These are phyloP conservation scores for Pegoplata infirma DNA, from an alignment of 2,888 invertebrate species.

Conservation along the genomic window DNA sequence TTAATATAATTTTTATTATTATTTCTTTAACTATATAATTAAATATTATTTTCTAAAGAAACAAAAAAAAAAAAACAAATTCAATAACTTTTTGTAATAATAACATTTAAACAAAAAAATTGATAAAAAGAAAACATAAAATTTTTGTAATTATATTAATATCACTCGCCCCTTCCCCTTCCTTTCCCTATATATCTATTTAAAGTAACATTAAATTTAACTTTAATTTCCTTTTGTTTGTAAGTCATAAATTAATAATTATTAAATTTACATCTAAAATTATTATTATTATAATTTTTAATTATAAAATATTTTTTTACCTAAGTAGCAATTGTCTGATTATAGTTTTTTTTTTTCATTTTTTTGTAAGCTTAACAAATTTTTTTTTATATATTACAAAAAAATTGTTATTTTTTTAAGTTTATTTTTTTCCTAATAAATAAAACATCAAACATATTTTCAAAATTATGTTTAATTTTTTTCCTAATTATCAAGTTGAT, in stretches of 20 bases:
- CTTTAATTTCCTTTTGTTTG: constrained; percentile 20
- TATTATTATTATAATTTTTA: constrained; percentile 37
- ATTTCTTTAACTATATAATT: constrained; percentile 47
- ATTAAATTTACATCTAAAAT: constrained; percentile 35
- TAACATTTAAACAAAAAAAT: constrained; percentile 24
- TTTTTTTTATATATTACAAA: constrained; percentile 17
- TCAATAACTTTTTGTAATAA: constrained; percentile 58
- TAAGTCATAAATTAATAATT: constrained; percentile 26
- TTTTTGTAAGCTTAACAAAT: constrained; percentile 37
- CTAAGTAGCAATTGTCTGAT: constrained; percentile 54
- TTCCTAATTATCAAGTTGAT: neutral
- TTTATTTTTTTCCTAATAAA: constrained; percentile 54
- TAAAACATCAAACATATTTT: constrained; percentile 32
- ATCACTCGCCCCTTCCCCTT: constrained; percentile 51
- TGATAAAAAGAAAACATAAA: constrained; percentile 40
- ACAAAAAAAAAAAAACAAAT: too few species aligned
- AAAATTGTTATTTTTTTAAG: constrained; percentile 55
- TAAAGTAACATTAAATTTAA: constrained; percentile 15
- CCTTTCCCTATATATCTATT: too few species aligned
- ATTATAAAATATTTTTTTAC: constrained; percentile 48
- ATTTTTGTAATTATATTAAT: constrained; percentile 62
- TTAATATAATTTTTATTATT: constrained; percentile 61
- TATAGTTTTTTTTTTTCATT: constrained; percentile 30
- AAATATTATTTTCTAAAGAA: constrained; percentile 53
- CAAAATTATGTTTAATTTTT: constrained; percentile 21